Evolutionary conservation across 2,888 invertebrate species (phyloP), one percentile per base, ranked within the genome.

Genomic region (Callyntrura sp.): DNA sequence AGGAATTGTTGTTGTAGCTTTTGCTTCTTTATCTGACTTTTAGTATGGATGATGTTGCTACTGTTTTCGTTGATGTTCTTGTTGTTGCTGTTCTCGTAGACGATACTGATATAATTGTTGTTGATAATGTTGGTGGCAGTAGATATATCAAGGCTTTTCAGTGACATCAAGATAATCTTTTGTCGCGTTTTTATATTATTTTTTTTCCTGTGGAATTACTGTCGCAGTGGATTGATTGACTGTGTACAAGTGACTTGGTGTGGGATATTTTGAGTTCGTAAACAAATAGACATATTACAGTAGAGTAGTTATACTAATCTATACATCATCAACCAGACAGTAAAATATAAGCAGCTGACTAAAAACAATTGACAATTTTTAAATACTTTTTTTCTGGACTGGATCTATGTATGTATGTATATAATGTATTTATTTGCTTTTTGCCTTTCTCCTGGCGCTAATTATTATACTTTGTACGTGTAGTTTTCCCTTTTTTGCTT

Each of bases 151-250:
- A 87, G 87, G 87, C 87, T 87, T 87, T 81, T 87, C 87, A 70
- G 87, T 87, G 87, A 87, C 87, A 87, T 87, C 87, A 87, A 87
- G 87, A 86, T 76, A 79, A 81, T 79, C 87, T 87, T 81, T 86
- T 68, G 79, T 65, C 86, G 68, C 43, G 35, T 35, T 35, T 35
- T 35, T 35, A 35, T 35, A 6, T 35, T 35, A 35, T 35, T 4
- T 68, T 55, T 48, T 25, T 65, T 86, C 55, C 79, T 79, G 43
- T 60, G 79, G 55, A 68, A 43, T 68, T 35, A 35, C 2, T 79
- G 86, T 55, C 51, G 86, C 86, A 68, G 25, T n/a, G 43, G 23
- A 57, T n/a, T 70, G 43, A 43, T 9, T 70, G 70, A 23, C 25
- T 12, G 65, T 62, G 45, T 79, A 70, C n/a, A 70, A 70, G 70